Percentiles rank a stretch among this genome's conserved stretches.
Evolutionary conservation across 2,113 vertebrate genomes (phyloP).

Genomic region (Megaleporinus macrocephalus): DNA sequence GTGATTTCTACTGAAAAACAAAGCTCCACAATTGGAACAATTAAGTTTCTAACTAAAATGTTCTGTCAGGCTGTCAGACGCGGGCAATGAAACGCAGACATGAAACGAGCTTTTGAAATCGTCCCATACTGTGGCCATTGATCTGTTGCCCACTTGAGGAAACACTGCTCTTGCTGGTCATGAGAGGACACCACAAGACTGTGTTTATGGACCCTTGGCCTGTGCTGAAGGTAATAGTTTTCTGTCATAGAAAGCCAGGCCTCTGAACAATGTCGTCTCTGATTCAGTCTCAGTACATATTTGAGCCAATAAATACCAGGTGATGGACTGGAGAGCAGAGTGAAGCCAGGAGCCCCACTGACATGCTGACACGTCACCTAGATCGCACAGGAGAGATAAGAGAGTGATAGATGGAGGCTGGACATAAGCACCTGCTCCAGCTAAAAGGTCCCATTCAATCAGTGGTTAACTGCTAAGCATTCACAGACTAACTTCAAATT

Average conservation of each 20-base stretch:
- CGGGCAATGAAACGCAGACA: neutral
- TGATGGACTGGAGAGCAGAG: slow-evolving; percentile 32
- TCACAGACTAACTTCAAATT: slow-evolving; percentile 5
- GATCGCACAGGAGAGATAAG: slow-evolving; percentile 48
- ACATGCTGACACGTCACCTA: slow-evolving; percentile 44
- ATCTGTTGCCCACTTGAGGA: slow-evolving; percentile 28
- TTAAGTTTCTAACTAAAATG: neutral
- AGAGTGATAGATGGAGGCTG: slow-evolving; percentile 49
- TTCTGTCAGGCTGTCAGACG: neutral
- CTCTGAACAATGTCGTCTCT: neutral
- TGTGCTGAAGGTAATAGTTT: neutral
- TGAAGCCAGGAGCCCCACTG: slow-evolving; percentile 28
- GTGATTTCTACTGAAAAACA: neutral
- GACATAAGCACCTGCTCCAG: slow-evolving; percentile 40
- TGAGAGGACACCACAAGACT: neutral
- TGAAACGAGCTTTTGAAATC: slow-evolving; percentile 27
- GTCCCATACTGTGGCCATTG: slow-evolving; percentile 17
- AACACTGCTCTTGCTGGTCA: slow-evolving; percentile 17
- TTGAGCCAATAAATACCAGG: slow-evolving; percentile 47
- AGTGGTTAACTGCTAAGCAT: slow-evolving; percentile 13
- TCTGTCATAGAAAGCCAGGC: neutral
- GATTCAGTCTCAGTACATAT: slow-evolving; percentile 15
- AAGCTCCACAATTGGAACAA: neutral
- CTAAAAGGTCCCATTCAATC: slow-evolving; percentile 27
- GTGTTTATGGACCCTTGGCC: neutral